Conservation (phyloP, 2,113 vertebrate genomes). For the Hucho hucho region DNA sequence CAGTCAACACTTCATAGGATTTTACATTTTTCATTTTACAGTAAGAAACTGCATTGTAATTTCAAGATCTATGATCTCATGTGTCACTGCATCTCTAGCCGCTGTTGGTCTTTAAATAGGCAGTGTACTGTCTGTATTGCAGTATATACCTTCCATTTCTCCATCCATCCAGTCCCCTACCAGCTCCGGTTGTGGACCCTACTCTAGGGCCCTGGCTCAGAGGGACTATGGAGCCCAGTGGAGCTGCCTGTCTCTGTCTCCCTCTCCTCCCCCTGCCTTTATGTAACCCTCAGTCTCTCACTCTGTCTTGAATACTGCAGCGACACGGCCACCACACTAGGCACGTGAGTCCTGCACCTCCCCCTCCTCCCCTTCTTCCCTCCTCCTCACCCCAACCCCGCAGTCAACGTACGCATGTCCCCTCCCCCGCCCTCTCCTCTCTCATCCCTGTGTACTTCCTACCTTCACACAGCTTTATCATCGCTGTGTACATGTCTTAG, state of each 20-base stretch:
- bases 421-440: not conserved
- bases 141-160: too few species aligned
- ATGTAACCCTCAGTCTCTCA: slow-evolving; percentile 35
- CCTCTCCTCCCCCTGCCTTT: slow-evolving; percentile 13
- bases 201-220: too few species aligned
- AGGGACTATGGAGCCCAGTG: too few species aligned
- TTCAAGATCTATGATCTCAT: too few species aligned
- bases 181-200: too few species aligned
- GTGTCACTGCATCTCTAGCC: too few species aligned
- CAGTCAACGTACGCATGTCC: slow-evolving; percentile 34
- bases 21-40: too few species aligned
- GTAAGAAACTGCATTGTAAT: too few species aligned
- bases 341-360: slow-evolving; percentile 19
- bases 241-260: not conserved
- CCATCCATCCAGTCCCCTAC: too few species aligned
- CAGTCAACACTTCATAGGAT: too few species aligned
- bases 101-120: too few species aligned
- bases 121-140: too few species aligned
- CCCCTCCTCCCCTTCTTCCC: slow-evolving; percentile 1
- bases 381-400: slow-evolving; percentile 15
- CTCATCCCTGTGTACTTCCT: not conserved
- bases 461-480: not conserved
- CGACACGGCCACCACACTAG: slow-evolving; percentile 24
- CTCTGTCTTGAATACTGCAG: slow-evolving; percentile 24
- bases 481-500: not conserved